These are phyloP conservation scores for Bombyx mandarina DNA, from an alignment of 1,140 invertebrate species.

Conservation along the genomic window DNA sequence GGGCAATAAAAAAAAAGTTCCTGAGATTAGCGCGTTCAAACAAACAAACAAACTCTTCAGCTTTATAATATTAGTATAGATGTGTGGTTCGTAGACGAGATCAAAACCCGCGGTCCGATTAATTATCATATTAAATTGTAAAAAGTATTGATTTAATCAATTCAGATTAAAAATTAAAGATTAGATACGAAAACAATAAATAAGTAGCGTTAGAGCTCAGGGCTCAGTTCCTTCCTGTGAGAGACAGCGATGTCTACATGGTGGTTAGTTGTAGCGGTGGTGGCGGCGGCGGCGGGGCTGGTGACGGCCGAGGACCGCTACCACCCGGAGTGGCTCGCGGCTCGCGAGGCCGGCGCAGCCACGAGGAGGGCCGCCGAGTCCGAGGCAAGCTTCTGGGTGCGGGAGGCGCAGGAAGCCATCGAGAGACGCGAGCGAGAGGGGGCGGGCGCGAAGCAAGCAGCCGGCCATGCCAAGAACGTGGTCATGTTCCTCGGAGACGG, in stretches of 20 bases:
- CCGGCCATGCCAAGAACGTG: conserved; percentile 76
- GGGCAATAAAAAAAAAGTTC: too few species aligned
- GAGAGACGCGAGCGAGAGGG: conserved; percentile 7
- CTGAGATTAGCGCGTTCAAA: too few species aligned
- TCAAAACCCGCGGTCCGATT: too few species aligned
- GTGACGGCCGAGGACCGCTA: conserved; percentile 19
- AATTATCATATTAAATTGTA: too few species aligned
- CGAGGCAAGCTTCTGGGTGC: conserved; percentile 22
- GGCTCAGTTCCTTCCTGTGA: conserved; percentile 7
- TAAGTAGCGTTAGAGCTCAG: too few species aligned
- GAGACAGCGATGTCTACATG: conserved; percentile 15
- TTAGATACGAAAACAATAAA: too few species aligned
- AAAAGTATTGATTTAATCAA: too few species aligned
- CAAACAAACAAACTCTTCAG: too few species aligned
- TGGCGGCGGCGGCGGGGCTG: background rate
- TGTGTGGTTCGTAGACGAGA: too few species aligned
- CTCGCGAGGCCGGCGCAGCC: conserved; percentile 1
- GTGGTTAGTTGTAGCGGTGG: conserved; percentile 2
- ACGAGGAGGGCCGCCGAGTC: conserved; percentile 13
- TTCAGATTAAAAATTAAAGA: too few species aligned
- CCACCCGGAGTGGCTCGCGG: conserved; percentile 14
- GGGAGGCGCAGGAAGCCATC: conserved; percentile 25
- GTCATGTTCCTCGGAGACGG: conserved; percentile 85
- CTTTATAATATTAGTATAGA: too few species aligned
- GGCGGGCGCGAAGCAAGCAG: conserved; percentile 8